These are phyloP conservation scores for Protonemura montana DNA, from an alignment of 2,888 invertebrate species.

Conservation along the genomic window DNA sequence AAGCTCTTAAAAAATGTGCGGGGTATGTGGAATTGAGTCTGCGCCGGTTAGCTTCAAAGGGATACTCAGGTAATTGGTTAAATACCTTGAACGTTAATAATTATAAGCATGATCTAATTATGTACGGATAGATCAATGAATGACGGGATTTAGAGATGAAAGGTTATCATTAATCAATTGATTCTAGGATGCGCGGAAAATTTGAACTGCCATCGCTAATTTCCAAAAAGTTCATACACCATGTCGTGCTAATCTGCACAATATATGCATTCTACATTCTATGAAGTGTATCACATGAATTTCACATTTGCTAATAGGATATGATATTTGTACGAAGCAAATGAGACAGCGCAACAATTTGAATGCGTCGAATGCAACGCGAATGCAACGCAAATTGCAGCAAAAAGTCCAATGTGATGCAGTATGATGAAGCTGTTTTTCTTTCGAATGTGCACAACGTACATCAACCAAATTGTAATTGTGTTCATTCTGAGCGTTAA, in stretches of 20 bases:
- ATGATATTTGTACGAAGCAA: not conserved
- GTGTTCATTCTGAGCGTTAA: not conserved
- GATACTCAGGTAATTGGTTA: not conserved
- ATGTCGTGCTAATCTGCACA: not conserved
- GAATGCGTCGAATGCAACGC: not conserved
- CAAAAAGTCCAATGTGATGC: not conserved
- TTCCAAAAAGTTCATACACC: not conserved
- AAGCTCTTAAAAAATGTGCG: not conserved
- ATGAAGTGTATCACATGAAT: not conserved
- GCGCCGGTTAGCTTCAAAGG: not conserved
- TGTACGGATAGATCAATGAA: not conserved
- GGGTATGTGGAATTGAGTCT: no score
- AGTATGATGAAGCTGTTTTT: constrained; percentile 2
- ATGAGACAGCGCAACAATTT: not conserved
- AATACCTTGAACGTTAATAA: not conserved
- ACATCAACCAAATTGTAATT: not conserved
- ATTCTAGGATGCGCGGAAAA: not conserved
- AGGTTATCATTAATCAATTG: not conserved
- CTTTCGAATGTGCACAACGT: not conserved
- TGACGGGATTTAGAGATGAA: not conserved
- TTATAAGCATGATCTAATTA: constrained; percentile 12
- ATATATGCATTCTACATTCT: not conserved
- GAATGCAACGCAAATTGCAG: not conserved
- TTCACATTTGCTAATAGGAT: not conserved
- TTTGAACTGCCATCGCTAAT: not conserved